These are phyloP conservation scores for Holacanthella duospinosa DNA, from an alignment of 2,888 invertebrate genomes.

Conservation along the genomic window DNA sequence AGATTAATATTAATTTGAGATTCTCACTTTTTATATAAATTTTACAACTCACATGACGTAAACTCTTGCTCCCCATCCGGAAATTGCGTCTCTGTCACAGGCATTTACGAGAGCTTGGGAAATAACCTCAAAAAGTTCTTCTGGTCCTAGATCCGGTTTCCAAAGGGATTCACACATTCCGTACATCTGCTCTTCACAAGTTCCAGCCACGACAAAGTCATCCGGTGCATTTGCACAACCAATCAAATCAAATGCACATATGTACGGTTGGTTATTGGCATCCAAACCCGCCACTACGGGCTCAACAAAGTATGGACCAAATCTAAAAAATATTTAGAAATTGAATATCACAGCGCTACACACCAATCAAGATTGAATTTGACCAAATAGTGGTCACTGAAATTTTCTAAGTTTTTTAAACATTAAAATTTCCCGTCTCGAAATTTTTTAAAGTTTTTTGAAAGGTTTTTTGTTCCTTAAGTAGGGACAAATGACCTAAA, in stretches of 20 bases:
- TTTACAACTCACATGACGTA: conserved; percentile 66
- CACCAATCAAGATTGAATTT: no score
- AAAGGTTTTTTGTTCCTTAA: no score
- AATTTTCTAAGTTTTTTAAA: not conserved
- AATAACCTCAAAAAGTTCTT: conserved; percentile 91
- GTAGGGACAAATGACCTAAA: no score
- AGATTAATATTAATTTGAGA: conserved; percentile 25
- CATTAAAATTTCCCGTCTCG: not conserved
- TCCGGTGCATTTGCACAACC: conserved; percentile 80
- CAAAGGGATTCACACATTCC: conserved; percentile 96
- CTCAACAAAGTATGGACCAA: conserved; percentile 96
- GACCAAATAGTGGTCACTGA: no score
- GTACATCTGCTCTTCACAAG: conserved; percentile 75
- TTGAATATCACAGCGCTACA: conserved; percentile 2
- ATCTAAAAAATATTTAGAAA: conserved; percentile 48
- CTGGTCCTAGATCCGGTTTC: conserved; percentile 79
- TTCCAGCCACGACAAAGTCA: conserved; percentile 98
- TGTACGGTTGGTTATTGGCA: conserved; percentile 71
- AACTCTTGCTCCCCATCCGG: conserved; percentile 96
- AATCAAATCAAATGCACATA: conserved; percentile 91
- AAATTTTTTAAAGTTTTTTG: no score
- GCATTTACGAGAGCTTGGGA: conserved; percentile 92
- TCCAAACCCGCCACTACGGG: conserved; percentile 91
- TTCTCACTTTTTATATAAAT: no score
- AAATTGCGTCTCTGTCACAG: conserved; percentile 90